Percentiles rank a stretch among this genome's conserved stretches.
Evolutionary conservation across 2,888 invertebrate species (phyloP).

Genomic region (Linyphia triangularis): DNA sequence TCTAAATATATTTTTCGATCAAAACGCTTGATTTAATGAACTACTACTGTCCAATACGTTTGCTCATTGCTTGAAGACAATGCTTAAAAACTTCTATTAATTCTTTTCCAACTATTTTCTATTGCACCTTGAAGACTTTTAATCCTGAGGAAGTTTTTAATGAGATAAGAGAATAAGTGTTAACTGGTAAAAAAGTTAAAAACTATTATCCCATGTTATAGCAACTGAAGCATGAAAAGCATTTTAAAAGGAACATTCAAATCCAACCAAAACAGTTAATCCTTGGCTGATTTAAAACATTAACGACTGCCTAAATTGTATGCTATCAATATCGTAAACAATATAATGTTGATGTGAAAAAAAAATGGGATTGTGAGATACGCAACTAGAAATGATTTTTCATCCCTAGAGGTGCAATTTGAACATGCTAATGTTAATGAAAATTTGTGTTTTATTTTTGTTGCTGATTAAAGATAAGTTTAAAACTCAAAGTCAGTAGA

Average conservation of each 20-base stretch:
- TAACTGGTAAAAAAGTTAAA: background rate
- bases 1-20: constrained; percentile 55
- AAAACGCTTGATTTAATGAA: constrained; percentile 45
- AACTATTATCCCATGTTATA: background rate
- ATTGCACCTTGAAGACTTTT: background rate
- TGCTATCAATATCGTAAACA: too few relatives aligned
- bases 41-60: constrained; percentile 7
- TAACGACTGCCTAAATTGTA: too few relatives aligned
- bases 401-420: too few relatives aligned
- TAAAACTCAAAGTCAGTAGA: too few relatives aligned
- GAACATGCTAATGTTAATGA: too few relatives aligned
- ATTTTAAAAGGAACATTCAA: background rate
- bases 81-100: constrained; percentile 25
- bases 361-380: too few relatives aligned
- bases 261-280: background rate
- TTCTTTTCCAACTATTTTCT: constrained; percentile 5
- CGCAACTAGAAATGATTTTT: too few relatives aligned
- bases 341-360: too few relatives aligned
- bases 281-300: background rate
- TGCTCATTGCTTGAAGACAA: constrained; percentile 16
- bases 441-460: too few relatives aligned
- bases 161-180: background rate
- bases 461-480: too few relatives aligned
- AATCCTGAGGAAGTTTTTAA: background rate
- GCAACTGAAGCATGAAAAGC: background rate